These are phyloP conservation scores for Asbolus verrucosus DNA, from an alignment of 1,140 invertebrate genomes.

Conservation along the genomic window DNA sequence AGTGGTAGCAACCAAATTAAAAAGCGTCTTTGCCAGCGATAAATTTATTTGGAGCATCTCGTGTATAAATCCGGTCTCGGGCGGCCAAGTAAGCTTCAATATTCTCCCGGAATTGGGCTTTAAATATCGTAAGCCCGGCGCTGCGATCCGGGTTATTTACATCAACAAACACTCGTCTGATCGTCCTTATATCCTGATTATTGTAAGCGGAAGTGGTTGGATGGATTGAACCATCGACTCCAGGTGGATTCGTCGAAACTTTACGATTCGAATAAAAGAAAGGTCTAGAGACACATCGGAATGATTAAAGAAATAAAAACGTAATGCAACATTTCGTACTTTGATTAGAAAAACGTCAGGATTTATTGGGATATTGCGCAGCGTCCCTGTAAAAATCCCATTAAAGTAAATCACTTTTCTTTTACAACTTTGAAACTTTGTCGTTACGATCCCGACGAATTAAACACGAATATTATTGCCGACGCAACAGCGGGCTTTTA, in stretches of 20 bases:
- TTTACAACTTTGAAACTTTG: slow-evolving; percentile 36
- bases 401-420: slow-evolving; percentile 37
- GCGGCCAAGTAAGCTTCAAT: too few relatives aligned
- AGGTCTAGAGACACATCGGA: slow-evolving; percentile 23
- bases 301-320: slow-evolving; percentile 37
- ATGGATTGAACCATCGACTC: slow-evolving; percentile 13
- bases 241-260: slow-evolving; percentile 22
- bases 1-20: too few relatives aligned
- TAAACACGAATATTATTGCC: slow-evolving; percentile 17
- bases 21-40: too few relatives aligned
- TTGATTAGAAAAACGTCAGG: slow-evolving; percentile 31
- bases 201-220: background rate
- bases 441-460: slow-evolving; percentile 30
- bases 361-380: slow-evolving; percentile 31
- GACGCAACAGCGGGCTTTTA: slow-evolving; percentile 1
- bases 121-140: background rate
- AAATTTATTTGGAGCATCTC: too few relatives aligned
- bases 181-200: slow-evolving; percentile 30
- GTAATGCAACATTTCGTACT: slow-evolving; percentile 37
- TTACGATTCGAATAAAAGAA: slow-evolving; percentile 34
- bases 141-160: slow-evolving; percentile 1
- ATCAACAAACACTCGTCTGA: background rate
- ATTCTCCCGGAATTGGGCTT: too few relatives aligned
- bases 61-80: too few relatives aligned
- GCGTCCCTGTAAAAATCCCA: slow-evolving; percentile 28